Conservation (phyloP, 1,140 invertebrate species). For the Drosophila trapezifrons region DNA sequence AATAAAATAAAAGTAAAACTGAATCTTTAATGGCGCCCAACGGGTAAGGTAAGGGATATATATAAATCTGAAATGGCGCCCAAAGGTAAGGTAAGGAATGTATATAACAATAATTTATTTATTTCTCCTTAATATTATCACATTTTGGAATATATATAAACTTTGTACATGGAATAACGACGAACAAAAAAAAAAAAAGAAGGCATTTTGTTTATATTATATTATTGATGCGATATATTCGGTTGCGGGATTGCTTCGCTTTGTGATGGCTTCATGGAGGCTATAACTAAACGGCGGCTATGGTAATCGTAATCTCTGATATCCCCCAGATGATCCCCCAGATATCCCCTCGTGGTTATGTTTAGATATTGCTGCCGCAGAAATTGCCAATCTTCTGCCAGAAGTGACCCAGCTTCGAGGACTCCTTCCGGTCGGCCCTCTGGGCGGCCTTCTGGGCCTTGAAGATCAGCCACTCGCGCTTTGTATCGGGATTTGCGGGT, state of each 20-base stretch:
- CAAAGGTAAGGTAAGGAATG: not conserved
- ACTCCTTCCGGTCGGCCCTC: constrained; percentile 28
- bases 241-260: constrained; percentile 32
- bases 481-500: constrained; percentile 85
- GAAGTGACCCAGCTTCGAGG: constrained; percentile 67
- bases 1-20: constrained; percentile 49
- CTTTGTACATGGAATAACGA: constrained; percentile 20
- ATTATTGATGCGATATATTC: constrained; percentile 25
- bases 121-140: constrained; percentile 28
- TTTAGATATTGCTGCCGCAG: constrained; percentile 49
- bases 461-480: constrained; percentile 86
- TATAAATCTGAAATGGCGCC: no score
- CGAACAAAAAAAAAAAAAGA: constrained; percentile 17
- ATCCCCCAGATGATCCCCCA: constrained; percentile 14
- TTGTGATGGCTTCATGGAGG: constrained; percentile 54
- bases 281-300: constrained; percentile 48
- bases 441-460: constrained; percentile 83
- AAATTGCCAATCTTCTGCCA: constrained; percentile 70
- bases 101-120: constrained; percentile 49
- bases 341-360: constrained; percentile 17
- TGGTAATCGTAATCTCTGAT: constrained; percentile 45
- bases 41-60: not conserved
- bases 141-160: constrained; percentile 18
- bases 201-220: not conserved
- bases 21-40: not conserved